These are phyloP conservation scores for Paramormyrops hopkinsi DNA, from an alignment of 2,797 vertebrate species.

Conservation along the genomic window DNA sequence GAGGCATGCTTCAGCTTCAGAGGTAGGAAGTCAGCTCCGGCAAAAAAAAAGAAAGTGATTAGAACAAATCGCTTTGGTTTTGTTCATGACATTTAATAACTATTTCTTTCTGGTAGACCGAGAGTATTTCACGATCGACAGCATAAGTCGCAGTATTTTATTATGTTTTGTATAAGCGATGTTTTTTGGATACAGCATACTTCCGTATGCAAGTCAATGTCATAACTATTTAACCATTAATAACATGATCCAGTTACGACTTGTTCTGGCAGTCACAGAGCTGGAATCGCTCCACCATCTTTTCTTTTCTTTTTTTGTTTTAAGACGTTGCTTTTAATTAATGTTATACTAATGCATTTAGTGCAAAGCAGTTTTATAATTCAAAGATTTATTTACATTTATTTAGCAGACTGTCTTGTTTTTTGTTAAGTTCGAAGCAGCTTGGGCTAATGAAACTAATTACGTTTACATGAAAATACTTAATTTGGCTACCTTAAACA, in stretches of 20 bases:
- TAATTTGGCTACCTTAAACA: not conserved
- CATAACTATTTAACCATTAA: constrained; percentile 4
- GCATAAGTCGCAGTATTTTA: not conserved
- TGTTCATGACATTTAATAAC: not conserved
- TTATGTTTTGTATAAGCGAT: not conserved
- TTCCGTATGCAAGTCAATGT: not conserved
- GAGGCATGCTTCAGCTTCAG: constrained; percentile 47
- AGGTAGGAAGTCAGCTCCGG: constrained; percentile 41
- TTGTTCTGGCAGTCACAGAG: not conserved
- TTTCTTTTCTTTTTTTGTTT: not conserved
- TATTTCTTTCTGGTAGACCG: not conserved
- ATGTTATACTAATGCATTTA: not conserved
- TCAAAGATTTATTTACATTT: not conserved
- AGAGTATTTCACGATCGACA: not conserved
- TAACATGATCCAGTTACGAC: not conserved
- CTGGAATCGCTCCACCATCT: not conserved
- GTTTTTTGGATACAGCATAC: not conserved
- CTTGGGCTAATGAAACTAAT: not conserved
- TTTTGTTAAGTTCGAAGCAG: not conserved
- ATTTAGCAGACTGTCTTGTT: not conserved
- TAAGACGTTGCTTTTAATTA: constrained; percentile 1
- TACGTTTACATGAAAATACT: not conserved
- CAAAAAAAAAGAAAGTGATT: not conserved
- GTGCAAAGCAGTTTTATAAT: not conserved
- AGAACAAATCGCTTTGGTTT: not conserved